A percentile compares a stretch with the other conserved stretches of the same genome.
Conservation (phyloP, 2,888 invertebrate genomes). For the Drosophila imparisetae region DNA sequence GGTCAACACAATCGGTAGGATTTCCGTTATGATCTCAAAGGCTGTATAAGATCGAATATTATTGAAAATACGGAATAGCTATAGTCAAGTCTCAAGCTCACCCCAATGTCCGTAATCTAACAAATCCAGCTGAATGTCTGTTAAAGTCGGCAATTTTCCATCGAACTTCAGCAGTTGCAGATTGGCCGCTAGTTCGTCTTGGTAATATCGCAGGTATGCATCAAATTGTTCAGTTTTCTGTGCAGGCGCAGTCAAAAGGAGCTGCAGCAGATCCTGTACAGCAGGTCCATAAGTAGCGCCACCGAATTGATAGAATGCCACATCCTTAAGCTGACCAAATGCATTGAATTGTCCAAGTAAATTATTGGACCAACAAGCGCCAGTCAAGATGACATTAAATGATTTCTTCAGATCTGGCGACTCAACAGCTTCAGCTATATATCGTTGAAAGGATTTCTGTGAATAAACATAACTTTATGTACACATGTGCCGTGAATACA, state of each 20-base stretch:
- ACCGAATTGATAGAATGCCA: constrained; percentile 71
- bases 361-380: constrained; percentile 77
- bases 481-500: neutral
- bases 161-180: constrained; percentile 64
- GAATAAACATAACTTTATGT: neutral
- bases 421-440: constrained; percentile 2
- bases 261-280: constrained; percentile 71
- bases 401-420: constrained; percentile 24
- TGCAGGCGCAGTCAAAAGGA: constrained; percentile 73
- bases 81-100: constrained; percentile 22
- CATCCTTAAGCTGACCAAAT: constrained; percentile 63
- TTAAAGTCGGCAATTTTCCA: constrained; percentile 70
- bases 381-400: constrained; percentile 73
- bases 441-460: constrained; percentile 61
- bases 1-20: constrained; percentile 56
- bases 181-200: constrained; percentile 62
- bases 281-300: constrained; percentile 69
- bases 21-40: constrained; percentile 49
- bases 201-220: constrained; percentile 70
- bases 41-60: constrained; percentile 19
- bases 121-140: constrained; percentile 74
- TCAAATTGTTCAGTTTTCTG: constrained; percentile 75
- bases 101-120: constrained; percentile 71
- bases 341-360: constrained; percentile 70
- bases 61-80: neutral